Base-by-base conservation (phyloP, 2,113 vertebrate genomes). In the Corythoichthys haematopterus region DNA sequence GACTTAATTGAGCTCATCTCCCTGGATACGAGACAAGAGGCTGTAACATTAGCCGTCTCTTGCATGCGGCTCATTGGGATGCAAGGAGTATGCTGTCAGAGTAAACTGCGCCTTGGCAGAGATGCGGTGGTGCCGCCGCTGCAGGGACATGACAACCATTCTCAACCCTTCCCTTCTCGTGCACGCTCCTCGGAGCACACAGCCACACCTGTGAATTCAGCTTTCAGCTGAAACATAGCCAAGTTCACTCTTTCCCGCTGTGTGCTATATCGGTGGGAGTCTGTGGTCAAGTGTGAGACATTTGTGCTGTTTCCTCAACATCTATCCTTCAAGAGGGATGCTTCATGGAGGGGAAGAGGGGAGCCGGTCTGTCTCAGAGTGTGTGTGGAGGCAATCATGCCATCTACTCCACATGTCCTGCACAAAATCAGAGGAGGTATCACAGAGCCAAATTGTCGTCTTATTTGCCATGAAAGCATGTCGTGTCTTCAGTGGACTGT, bases 131-230 rank as follows among this genome's bases (percentile, higher is more conserved):
- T 78, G 67, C 50, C 40, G 72, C 55, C 82, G 83, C 86, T 84
- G 82, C 86, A 82, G 84, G 82, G 87, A 89, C 88, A 88, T 89
- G 87, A 90, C 86, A 87, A 85, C 86, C 80, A 86, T 40, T 46
- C 40, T 36, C 55, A 13, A 13, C 12, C 83, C 83, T 85, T 79
- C 75, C 81, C 65, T 66, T 75, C 83, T 80, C 84, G 77, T 71
- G 65, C 68, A 62, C 66, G 68, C 78, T 78, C 83, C 56, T 46
- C 70, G 62, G 80, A 84, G 76, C 77, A 78, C 71, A 62, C 72
- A 73, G 78, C 68, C 76, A 80, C 87, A 88, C 84, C 88, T 88
- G 84, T 77, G 80, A 78, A 77, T 85, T 83, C 78, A 71, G 59
- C 51, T 68, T 85, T 83, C 78, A 70, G 59, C 56, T 66, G 72